Evolutionary conservation across 2,888 invertebrate species (phyloP), one percentile per base, ranked within the genome.

Genomic region (Automeris io): DNA sequence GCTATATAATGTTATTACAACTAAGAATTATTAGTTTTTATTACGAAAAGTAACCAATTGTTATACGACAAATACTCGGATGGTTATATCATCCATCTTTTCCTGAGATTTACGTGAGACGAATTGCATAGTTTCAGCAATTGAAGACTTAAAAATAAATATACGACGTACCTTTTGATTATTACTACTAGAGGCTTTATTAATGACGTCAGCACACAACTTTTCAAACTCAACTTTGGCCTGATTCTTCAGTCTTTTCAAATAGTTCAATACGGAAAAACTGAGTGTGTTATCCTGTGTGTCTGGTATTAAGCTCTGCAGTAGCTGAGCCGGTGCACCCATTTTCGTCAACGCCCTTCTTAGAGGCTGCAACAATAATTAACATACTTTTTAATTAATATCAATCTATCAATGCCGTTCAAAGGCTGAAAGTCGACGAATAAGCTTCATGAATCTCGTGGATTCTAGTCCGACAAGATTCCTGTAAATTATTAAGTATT

Each of bases 191-290:
- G 88, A 75, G 54, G 90, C 76, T 70, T 92, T 90, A 51, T 91
- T 91, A 52, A 91, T 90, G 44, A 93, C 93, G 61, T 94, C 94
- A 45, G 91, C 90, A 57, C 96, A 96, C 26, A 96, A 88, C 64
- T 94, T 92, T 70, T 96, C 96, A 64, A 95, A 96, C 71, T 96
- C 96, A 37, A 92, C 89, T 78, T 96, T 95, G 12, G 96, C 97
- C 72, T 95, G 94, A 74, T 96, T 97, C 85, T 99, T 99, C 57
- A 98, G 88, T 73, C 97, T 92, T 80, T 98, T 98, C 66, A 99
- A 87, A 76, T 98, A 97, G 76, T 96, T 97, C 44, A 96, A 90
- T 31, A 99, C 96, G 43, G 95, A 94, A 72, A 95, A 97, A 64
- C 96, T 97, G 42, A 98, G 89, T 47, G 95, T 95, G 73, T 95